Evolutionary conservation across 2,797 vertebrate genomes (phyloP).

Genomic region (Coregonus suidteri): DNA sequence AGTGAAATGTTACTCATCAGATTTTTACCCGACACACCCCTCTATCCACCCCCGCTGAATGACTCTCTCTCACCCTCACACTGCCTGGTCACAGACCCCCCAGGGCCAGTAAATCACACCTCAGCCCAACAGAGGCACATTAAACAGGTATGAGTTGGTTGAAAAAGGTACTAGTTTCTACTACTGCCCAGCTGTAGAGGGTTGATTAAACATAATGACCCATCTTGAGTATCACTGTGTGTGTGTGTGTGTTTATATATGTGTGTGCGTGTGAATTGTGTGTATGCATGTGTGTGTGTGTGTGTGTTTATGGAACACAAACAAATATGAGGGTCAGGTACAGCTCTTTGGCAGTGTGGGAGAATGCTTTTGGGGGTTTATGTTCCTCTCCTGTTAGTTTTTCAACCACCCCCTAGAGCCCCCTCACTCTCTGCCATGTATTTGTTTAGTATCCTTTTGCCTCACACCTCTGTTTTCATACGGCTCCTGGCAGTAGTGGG

Average conservation of each 20-base stretch:
- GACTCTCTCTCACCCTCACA: not conserved
- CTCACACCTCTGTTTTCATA: constrained; percentile 7
- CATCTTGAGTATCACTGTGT: not conserved
- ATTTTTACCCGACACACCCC: not conserved
- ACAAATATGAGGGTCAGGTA: constrained; percentile 32
- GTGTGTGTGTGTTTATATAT: not conserved
- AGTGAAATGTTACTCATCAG: too few species aligned
- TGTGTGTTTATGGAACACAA: not conserved
- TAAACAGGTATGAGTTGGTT: constrained; percentile 1
- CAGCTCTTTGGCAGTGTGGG: constrained; percentile 20
- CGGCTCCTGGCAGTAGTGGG: not conserved
- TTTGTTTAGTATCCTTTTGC: constrained; percentile 8
- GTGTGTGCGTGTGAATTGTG: not conserved
- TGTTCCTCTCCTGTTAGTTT: constrained; percentile 20
- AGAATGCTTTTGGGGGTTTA: constrained; percentile 10
- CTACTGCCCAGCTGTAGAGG: not conserved
- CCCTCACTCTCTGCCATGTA: not conserved
- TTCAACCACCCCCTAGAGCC: constrained; percentile 4
- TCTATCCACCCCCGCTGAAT: not conserved
- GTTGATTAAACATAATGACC: constrained; percentile 1
- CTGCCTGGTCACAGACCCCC: not conserved
- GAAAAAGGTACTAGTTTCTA: not conserved
- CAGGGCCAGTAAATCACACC: not conserved
- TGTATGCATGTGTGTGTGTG: constrained; percentile 4
- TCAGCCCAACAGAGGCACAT: constrained; percentile 2